phyloP scores from a whole-genome alignment of 2,888 invertebrate genomes.

The Ichneumoninae sp. region DNA sequence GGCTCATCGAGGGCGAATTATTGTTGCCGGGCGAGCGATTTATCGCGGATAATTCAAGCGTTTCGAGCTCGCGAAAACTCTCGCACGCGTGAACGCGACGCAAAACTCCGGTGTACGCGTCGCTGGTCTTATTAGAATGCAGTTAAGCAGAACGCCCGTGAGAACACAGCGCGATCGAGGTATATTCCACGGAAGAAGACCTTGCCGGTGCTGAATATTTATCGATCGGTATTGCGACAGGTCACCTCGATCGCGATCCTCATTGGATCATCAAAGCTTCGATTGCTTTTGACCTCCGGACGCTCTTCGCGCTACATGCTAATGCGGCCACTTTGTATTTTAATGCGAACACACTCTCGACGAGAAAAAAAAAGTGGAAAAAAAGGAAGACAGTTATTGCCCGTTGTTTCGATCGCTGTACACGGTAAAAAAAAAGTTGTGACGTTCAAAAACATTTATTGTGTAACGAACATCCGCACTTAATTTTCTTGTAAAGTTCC shows the following conservation, averaged over 20 bases:
- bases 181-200: constrained; percentile 60
- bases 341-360: constrained; percentile 75
- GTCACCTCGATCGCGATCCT: constrained; percentile 53
- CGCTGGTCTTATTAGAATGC: constrained; percentile 8
- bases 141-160: constrained; percentile 7
- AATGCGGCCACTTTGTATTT: constrained; percentile 82
- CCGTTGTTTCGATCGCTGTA: not conserved
- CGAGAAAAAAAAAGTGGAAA: constrained; percentile 20
- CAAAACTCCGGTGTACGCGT: not conserved
- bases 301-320: constrained; percentile 74
- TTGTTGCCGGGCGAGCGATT: not conserved
- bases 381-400: not conserved
- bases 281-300: constrained; percentile 63
- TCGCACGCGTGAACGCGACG: not conserved
- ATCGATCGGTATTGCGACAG: constrained; percentile 53
- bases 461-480: not conserved
- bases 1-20: not conserved
- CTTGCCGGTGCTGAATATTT: constrained; percentile 63
- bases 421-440: not conserved
- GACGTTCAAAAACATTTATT: not conserved
- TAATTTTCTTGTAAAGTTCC: not conserved
- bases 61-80: not conserved
- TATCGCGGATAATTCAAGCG: constrained; percentile 6
- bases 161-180: constrained; percentile 23
- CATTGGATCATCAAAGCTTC: constrained; percentile 60